Conservation (phyloP, 2,797 vertebrate species). For the Poeciliopsis turneri region DNA sequence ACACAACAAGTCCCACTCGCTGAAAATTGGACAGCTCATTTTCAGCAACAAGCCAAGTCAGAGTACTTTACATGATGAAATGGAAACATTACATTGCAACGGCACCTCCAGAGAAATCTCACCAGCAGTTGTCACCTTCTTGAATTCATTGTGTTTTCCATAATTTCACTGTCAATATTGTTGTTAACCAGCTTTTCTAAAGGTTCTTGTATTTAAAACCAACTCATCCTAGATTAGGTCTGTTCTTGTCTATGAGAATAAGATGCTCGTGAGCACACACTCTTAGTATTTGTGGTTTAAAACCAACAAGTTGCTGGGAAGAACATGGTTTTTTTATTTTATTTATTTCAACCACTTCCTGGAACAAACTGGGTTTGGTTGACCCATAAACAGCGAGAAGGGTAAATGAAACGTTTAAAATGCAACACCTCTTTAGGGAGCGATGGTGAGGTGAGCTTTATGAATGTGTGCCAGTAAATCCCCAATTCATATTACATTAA, state of each 20-base stretch:
- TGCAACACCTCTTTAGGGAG: neutral
- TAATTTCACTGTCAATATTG: neutral
- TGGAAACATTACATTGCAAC: too few species aligned
- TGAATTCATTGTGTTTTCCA: neutral
- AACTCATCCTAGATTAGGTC: neutral
- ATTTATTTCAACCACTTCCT: neutral
- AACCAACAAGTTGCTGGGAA: slow-evolving; percentile 14
- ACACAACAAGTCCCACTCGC: neutral
- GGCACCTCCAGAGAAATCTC: too few species aligned
- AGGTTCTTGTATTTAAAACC: neutral
- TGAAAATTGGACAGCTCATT: neutral
- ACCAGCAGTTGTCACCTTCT: too few species aligned
- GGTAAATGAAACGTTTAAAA: neutral
- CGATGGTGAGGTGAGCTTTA: neutral
- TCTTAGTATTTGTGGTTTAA: neutral
- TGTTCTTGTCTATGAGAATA: neutral
- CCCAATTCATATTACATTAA: neutral
- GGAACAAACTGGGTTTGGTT: neutral
- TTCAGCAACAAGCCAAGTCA: too few species aligned
- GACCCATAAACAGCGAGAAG: neutral
- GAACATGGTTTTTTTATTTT: too few species aligned
- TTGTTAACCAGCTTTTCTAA: neutral
- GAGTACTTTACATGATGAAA: too few species aligned
- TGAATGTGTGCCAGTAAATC: neutral
- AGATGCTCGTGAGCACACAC: neutral